Conservation (phyloP, 2,113 vertebrate genomes). For the Urocolius indicus region DNA sequence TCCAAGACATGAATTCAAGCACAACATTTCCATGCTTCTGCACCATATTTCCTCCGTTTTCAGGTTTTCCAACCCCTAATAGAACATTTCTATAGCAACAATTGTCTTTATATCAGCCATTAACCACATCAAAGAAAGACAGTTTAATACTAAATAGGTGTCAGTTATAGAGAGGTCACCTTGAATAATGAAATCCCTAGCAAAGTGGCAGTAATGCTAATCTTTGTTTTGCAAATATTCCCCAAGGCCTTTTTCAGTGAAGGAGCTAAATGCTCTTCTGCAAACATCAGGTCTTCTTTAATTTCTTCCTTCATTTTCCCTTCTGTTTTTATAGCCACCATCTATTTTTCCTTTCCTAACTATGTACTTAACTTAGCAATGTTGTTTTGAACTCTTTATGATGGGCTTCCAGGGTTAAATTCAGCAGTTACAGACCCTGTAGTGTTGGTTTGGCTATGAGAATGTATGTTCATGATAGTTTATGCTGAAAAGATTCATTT, state of each 20-base stretch:
- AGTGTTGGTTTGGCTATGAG: not conserved
- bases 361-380: not conserved
- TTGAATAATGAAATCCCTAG: slow-evolving; percentile 13
- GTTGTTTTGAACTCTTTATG: not conserved
- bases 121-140: slow-evolving; percentile 15
- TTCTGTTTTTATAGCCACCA: not conserved
- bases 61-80: not conserved
- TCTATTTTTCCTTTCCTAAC: slow-evolving; percentile 7
- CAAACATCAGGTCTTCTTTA: not conserved
- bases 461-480: not conserved
- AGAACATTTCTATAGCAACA: not conserved
- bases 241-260: slow-evolving; percentile 7
- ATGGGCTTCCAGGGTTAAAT: not conserved
- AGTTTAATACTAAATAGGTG: not conserved
- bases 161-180: not conserved
- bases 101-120: not conserved
- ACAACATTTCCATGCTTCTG: not conserved
- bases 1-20: not conserved
- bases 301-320: slow-evolving; percentile 3
- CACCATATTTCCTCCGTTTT: not conserved
- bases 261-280: not conserved
- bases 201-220: not conserved
- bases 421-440: not conserved
- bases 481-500: not conserved
- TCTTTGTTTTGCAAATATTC: slow-evolving; percentile 51